Evolutionary conservation across 2,797 vertebrate genomes (phyloP).

Genomic region (Oreochromis mossambicus): DNA sequence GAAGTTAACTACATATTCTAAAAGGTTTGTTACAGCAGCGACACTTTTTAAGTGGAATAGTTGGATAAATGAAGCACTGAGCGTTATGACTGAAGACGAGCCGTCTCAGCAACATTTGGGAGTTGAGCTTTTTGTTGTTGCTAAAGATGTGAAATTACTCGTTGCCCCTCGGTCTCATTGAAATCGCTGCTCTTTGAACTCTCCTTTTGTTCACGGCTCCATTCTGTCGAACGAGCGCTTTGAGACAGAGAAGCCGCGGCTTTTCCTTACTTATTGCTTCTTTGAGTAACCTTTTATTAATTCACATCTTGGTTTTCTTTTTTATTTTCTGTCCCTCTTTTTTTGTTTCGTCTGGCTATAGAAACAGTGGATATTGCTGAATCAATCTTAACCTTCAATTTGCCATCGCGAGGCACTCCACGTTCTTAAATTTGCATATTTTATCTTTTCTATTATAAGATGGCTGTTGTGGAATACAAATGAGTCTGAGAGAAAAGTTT

Average conservation of each 20-base stretch:
- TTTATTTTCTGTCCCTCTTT: not conserved
- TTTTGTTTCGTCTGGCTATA: not conserved
- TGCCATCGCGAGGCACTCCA: constrained; percentile 46
- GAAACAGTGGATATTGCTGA: constrained; percentile 51
- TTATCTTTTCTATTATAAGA: constrained; percentile 62
- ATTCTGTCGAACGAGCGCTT: constrained; percentile 9
- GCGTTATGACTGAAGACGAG: not conserved
- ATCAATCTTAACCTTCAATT: constrained; percentile 63
- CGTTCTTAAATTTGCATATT: constrained; percentile 57
- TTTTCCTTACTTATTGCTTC: constrained; percentile 22
- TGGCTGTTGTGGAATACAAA: constrained; percentile 57
- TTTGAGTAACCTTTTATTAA: constrained; percentile 40
- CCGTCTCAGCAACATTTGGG: constrained; percentile 13
- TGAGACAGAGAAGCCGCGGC: not conserved
- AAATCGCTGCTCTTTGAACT: not conserved
- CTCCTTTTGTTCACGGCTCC: not conserved
- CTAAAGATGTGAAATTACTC: not conserved
- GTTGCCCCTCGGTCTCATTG: not conserved
- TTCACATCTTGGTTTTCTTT: constrained; percentile 20
- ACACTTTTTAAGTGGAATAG: not conserved
- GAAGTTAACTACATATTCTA: not conserved
- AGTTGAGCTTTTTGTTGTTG: not conserved
- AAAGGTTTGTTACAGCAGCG: not conserved
- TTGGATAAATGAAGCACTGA: constrained; percentile 6
- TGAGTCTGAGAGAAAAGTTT: constrained; percentile 34